Evolutionary conservation across 2,888 invertebrate species (phyloP), one percentile per base, ranked within the genome.

Genomic region (Sinodicranocentrus sp.): DNA sequence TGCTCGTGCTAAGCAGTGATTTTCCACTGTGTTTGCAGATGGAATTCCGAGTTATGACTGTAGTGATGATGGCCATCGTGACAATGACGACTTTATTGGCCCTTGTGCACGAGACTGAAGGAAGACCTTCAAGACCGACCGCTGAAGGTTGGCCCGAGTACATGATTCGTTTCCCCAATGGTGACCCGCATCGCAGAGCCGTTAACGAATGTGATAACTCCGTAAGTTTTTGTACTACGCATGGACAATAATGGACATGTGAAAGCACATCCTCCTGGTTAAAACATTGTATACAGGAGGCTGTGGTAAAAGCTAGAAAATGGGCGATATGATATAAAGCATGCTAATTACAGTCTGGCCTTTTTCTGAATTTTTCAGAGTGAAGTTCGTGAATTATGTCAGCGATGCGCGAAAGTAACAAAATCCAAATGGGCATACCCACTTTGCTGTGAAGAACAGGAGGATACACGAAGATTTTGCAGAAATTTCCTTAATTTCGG

Each of bases 321-420:
- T n/a, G n/a, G n/a, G n/a, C n/a, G n/a, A n/a, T n/a, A n/a, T n/a
- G n/a, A n/a, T n/a, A n/a, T n/a, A n/a, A n/a, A n/a, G n/a, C n/a
- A n/a, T n/a, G n/a, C n/a, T n/a, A n/a, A n/a, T n/a, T n/a, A n/a
- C n/a, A n/a, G n/a, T n/a, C n/a, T n/a, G n/a, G n/a, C n/a, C n/a
- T n/a, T n/a, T n/a, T n/a, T n/a, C n/a, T n/a, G n/a, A n/a, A n/a
- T n/a, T 68, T 75, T 67, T 10, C 76, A 82, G 82, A 59, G 68
- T 21, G 92, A 92, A 82, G 91, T 92, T 0, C 88, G 92, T 59
- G 93, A 93, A 85, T 90, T 93, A 0, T 94, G 93, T 89, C 93
- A 94, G 88, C 90, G 93, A 59, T 94, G 93, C 82, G 93, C 93
- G 15, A 93, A 93, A 89, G 91, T 92, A 0, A 93, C 93, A 0